Conservation (phyloP, 2,888 invertebrate genomes). For the Acrobasis consociella region DNA sequence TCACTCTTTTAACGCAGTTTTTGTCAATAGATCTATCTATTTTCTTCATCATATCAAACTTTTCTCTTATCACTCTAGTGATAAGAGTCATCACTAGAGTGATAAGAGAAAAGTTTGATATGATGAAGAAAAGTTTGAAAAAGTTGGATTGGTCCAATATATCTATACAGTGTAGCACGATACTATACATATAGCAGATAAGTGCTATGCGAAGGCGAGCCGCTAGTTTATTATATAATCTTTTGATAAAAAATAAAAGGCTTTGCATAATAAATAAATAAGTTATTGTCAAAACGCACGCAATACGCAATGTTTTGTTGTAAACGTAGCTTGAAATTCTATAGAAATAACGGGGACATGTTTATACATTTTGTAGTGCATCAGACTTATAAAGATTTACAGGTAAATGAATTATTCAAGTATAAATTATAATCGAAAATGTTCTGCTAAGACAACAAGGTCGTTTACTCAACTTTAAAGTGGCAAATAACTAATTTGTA, state of each 20-base stretch:
- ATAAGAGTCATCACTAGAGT: too few species aligned
- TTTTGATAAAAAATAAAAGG: neutral
- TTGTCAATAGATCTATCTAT: neutral
- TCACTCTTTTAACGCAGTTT: neutral
- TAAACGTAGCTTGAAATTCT: neutral
- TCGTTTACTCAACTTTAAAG: neutral
- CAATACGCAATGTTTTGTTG: neutral
- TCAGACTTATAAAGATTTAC: too few species aligned
- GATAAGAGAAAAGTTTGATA: neutral
- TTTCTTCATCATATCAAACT: too few species aligned
- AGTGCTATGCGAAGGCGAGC: too few species aligned
- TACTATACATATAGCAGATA: too few species aligned
- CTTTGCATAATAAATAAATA: constrained; percentile 5
- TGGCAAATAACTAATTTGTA: too few species aligned
- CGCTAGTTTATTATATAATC: neutral
- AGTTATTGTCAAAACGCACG: neutral
- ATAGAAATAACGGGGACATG: too few species aligned
- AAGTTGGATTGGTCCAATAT: too few species aligned
- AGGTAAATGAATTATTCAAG: neutral
- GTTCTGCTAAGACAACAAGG: neutral
- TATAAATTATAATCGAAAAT: neutral
- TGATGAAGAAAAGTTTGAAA: too few species aligned
- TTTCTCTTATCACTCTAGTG: neutral
- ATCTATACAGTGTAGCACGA: too few species aligned
- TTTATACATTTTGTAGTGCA: too few species aligned